phyloP scores from a whole-genome alignment of 2,888 invertebrate species.

The Eucera pruinosa region DNA sequence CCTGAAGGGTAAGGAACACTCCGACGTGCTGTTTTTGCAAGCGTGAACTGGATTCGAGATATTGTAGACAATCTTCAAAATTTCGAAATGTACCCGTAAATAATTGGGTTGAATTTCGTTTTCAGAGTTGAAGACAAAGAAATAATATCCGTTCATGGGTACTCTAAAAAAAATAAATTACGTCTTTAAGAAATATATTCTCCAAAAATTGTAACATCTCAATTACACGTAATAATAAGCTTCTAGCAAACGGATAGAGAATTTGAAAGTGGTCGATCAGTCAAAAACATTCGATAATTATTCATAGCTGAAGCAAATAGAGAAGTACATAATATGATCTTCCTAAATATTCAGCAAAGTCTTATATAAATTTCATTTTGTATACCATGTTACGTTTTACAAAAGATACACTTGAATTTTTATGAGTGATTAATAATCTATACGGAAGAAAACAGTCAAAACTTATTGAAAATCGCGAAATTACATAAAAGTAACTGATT shows the following conservation, averaged over 20 bases:
- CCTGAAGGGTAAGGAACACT: slow-evolving; percentile 88
- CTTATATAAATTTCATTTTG: too few relatives aligned
- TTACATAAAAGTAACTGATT: neutral
- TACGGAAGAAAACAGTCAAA: neutral
- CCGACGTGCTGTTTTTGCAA: slow-evolving; percentile 88
- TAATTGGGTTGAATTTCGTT: slow-evolving; percentile 91
- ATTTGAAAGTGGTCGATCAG: too few relatives aligned
- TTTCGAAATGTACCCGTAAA: slow-evolving; percentile 88
- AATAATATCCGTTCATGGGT: slow-evolving; percentile 91
- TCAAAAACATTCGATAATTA: too few relatives aligned
- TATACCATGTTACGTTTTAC: too few relatives aligned
- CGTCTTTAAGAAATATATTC: neutral
- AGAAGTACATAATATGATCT: too few relatives aligned
- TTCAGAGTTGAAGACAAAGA: slow-evolving; percentile 93
- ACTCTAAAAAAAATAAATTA: slow-evolving; percentile 85
- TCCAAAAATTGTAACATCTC: too few relatives aligned
- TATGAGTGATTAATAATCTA: neutral
- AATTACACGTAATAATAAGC: too few relatives aligned
- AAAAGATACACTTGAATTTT: too few relatives aligned
- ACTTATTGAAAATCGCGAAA: neutral
- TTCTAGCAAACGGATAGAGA: too few relatives aligned
- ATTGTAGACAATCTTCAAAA: slow-evolving; percentile 90
- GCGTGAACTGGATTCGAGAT: slow-evolving; percentile 87
- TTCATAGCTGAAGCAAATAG: too few relatives aligned
- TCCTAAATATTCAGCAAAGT: too few relatives aligned